These are phyloP conservation scores for Myocastor coypus DNA, from an alignment of 2,113 vertebrate species.

Conservation along the genomic window DNA sequence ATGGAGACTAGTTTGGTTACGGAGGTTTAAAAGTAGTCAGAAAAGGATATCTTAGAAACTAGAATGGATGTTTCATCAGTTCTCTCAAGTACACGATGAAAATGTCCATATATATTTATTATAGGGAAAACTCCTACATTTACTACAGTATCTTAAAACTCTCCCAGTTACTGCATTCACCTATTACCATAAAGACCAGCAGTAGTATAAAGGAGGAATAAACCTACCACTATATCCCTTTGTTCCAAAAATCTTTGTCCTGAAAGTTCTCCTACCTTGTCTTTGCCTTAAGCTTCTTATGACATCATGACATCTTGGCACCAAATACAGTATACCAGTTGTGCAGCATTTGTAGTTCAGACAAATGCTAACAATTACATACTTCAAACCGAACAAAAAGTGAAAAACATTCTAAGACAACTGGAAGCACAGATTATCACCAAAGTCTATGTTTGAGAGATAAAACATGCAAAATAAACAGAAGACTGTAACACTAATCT, in stretches of 20 bases:
- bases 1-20: background rate
- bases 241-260: conserved; percentile 61
- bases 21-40: conserved; percentile 45
- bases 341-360: conserved; percentile 82
- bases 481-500: conserved; percentile 81
- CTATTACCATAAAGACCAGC: background rate
- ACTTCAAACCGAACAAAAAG: conserved; percentile 56
- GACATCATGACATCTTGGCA: conserved; percentile 78
- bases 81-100: conserved; percentile 46
- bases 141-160: conserved; percentile 45
- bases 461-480: conserved; percentile 89
- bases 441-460: conserved; percentile 86
- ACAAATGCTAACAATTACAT: conserved; percentile 81
- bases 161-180: conserved; percentile 46
- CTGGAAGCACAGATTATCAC: conserved; percentile 71
- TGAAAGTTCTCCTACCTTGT: conserved; percentile 60
- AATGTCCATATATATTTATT: conserved; percentile 41
- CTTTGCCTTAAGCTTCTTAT: conserved; percentile 67
- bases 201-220: conserved; percentile 47
- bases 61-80: conserved; percentile 9
- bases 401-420: conserved; percentile 67
- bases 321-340: conserved; percentile 77
- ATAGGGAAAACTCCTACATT: conserved; percentile 38
- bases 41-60: conserved; percentile 15
- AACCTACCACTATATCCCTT: conserved; percentile 41